Evolutionary conservation across 2,888 invertebrate genomes (phyloP), one percentile per base, ranked within the genome.

Genomic region (Tenthredo livida): DNA sequence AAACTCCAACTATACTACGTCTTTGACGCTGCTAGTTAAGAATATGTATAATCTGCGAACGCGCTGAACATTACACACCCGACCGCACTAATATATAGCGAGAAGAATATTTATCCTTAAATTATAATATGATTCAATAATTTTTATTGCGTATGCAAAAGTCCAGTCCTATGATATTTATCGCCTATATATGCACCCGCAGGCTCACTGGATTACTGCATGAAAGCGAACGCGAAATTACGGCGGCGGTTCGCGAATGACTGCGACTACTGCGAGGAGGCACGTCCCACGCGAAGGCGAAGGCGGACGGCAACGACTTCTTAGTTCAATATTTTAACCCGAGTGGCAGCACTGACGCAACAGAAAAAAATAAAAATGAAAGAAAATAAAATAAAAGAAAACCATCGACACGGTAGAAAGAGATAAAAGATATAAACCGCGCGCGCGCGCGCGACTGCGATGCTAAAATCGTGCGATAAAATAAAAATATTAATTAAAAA

Each of bases 221-320:
- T n/a, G n/a, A 25, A 33, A 33, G 54, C 54, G 40, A 40, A 61
- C 80, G 80, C 37, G 61, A 25, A 25, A 67, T 37, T 43, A 78
- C 50, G 80, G 9, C 80, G 80, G 61, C 58, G 80, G 58, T 80
- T 80, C 80, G 58, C 80, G 80, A 61, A 80, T 80, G 80, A 80
- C 80, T 80, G 80, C 37, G 80, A 61, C 37, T 61, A 80, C 61
- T 50, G 80, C 61, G 80, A 80, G 58, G 40, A 80, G 58, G 37
- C 80, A 61, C 80, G 61, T 37, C 80, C 80, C 80, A 80, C 80
- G 80, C 80, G 40, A 61, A 80, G 80, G 21, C 80, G 58, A 80
- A 80, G 61, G 80, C 67, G 67, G 33, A 67, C 80, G 80, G 58
- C 80, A 80, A 80, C 80, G 80, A 80, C 80, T 80, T 50, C 80